These are phyloP conservation scores for Peromyscus maniculatus DNA, from an alignment of 2,113 vertebrate species.

Conservation along the genomic window DNA sequence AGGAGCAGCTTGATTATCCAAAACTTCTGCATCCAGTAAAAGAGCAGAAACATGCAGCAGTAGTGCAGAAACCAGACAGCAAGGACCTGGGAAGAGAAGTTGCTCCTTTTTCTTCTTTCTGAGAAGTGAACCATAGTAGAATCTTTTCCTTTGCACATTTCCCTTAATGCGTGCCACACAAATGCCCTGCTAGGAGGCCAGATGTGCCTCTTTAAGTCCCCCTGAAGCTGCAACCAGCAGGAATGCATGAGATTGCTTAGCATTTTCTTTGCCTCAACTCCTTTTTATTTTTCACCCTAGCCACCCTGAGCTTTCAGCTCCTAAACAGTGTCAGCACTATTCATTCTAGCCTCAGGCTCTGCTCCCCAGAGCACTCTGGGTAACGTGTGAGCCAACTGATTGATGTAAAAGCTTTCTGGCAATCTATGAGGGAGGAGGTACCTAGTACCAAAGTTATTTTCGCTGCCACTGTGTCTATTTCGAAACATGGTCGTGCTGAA, in stretches of 20 bases:
- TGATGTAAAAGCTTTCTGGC: background rate
- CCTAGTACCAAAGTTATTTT: fast-evolving
- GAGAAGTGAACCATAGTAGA: background rate
- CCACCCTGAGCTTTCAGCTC: background rate
- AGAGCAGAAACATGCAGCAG: background rate
- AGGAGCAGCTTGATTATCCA: background rate
- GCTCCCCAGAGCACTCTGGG: background rate
- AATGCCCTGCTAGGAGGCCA: background rate
- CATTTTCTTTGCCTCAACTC: background rate
- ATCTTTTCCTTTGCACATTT: background rate
- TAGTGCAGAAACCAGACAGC: fast-evolving
- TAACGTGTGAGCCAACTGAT: background rate
- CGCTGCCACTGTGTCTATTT: fast-evolving
- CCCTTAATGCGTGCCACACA: background rate
- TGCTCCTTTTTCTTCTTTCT: background rate
- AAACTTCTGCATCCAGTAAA: background rate
- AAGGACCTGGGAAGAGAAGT: too few relatives aligned
- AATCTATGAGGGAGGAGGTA: background rate
- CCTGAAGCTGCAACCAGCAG: background rate
- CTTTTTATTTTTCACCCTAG: background rate
- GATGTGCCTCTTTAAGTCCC: background rate
- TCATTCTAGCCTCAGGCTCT: background rate
- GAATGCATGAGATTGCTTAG: fast-evolving
- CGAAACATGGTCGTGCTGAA: fast-evolving
- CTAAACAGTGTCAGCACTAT: background rate